Evolutionary conservation across 2,113 vertebrate genomes (phyloP), one percentile per base, ranked within the genome.

Genomic region (Hippocampus abdominalis): DNA sequence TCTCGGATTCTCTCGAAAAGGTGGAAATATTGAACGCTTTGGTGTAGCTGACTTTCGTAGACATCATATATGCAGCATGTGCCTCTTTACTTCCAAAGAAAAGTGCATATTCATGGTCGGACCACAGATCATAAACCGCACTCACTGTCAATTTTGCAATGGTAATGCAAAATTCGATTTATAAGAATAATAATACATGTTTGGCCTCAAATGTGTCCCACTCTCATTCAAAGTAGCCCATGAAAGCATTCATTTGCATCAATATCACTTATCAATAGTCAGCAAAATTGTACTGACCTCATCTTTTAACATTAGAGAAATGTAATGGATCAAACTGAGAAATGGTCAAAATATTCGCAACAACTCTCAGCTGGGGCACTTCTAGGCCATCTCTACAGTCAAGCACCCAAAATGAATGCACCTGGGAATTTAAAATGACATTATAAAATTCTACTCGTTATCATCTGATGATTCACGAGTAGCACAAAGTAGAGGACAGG

Each of bases 1-100:
- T 48, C 69, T 56, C 59, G 75, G 66, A 74, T 75, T 59, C 32
- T 82, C 78, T 61, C 15, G 23, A 59, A 70, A 71, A 25, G 48
- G 44, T 73, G 48, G 61, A 76, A 70, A 72, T 48, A 40, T 64
- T 69, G 61, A 73, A 72, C 29, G 49, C 46, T 12, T 66, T 25
- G 51, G 67, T 25, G 56, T 68, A 3, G 21, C 69, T 7, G 27
- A 29, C 15, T 16, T 29, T 57, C 56, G 0, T 29, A 59, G n/a
- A 25, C 12, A 15, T 11, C 51, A 23, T n/a, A 23, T 23, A 54
- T 23, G 21, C 51, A 11, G 51, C n/a, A 54, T 54, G 21, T 2
- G 49, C 49, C 20, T 61, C 9, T 21, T 39, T 39, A 8, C 8
- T 16, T 60, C 29, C 60, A 62, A 62, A 16, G 27, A 59, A 59